Conservation (phyloP, 2,888 invertebrate genomes). For the Leucophora obtusa region DNA sequence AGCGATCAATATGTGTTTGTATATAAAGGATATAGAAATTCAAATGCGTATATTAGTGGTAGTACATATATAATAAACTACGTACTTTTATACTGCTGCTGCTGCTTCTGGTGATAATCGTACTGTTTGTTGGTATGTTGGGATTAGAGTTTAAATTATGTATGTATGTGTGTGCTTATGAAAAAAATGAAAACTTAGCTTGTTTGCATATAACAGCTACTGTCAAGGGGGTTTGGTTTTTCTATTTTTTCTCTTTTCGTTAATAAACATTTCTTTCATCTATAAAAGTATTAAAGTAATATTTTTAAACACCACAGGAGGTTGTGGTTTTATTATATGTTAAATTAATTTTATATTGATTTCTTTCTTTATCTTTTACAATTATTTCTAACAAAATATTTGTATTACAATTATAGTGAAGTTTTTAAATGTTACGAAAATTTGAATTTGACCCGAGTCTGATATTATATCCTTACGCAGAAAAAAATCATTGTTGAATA, state of each 20-base stretch:
- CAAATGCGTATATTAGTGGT: not conserved
- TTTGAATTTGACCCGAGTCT: no score
- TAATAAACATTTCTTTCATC: not conserved
- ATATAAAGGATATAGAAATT: not conserved
- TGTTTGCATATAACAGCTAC: not conserved
- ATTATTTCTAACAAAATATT: no score
- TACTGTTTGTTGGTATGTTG: conserved; percentile 1
- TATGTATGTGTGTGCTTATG: not conserved
- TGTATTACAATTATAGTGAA: no score
- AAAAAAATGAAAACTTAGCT: not conserved
- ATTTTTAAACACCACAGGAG: conserved; percentile 1
- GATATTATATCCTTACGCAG: no score
- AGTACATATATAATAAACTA: not conserved
- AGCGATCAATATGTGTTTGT: conserved; percentile 4
- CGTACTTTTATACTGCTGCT: not conserved
- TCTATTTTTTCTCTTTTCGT: not conserved
- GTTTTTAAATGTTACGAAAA: no score
- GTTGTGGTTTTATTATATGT: not conserved
- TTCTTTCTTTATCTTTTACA: not conserved
- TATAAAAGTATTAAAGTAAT: not conserved
- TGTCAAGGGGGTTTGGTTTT: not conserved
- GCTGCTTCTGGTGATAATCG: not conserved
- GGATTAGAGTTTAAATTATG: not conserved
- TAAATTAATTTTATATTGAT: not conserved
- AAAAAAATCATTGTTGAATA: no score